phyloP scores from a whole-genome alignment of 2,113 vertebrate species.

The Bagarius yarrelli region DNA sequence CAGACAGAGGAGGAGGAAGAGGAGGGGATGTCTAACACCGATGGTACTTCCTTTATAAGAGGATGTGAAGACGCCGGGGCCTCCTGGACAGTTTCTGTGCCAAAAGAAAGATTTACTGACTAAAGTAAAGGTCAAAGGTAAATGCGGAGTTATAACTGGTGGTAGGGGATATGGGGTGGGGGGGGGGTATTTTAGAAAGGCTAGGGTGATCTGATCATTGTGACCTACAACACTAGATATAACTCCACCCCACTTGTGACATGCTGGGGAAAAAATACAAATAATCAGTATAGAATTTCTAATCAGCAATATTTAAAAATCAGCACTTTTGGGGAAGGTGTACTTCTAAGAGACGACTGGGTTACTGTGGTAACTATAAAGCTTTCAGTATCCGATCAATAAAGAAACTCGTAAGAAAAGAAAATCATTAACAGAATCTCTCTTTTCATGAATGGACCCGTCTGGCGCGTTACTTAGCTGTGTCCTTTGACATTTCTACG shows the following conservation, averaged over 20 bases:
- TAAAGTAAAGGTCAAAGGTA: background rate
- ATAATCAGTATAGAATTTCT: too few species aligned
- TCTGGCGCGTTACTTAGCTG: background rate
- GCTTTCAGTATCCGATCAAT: background rate
- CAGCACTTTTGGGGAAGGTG: too few species aligned
- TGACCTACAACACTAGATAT: background rate
- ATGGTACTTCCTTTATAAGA: conserved; percentile 35
- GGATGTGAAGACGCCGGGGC: conserved; percentile 7
- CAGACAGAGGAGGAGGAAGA: conserved; percentile 7
- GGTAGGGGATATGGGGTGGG: too few species aligned
- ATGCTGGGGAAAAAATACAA: too few species aligned
- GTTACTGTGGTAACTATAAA: background rate
- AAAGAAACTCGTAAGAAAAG: background rate
- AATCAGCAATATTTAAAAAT: too few species aligned
- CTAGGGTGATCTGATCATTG: background rate
- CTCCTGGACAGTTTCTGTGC: background rate
- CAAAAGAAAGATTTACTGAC: background rate
- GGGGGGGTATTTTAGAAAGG: too few species aligned
- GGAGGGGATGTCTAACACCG: conserved; percentile 32
- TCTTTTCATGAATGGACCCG: conserved; percentile 30
- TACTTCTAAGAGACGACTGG: too few species aligned
- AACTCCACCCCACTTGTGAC: background rate
- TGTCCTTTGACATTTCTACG: conserved; percentile 22
- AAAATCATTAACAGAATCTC: background rate
- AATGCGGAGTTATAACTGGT: too few species aligned